A percentile compares a stretch with the other conserved stretches of the same genome.
Evolutionary conservation across 2,888 invertebrate species (phyloP).

Genomic region (Tholera decimalis): DNA sequence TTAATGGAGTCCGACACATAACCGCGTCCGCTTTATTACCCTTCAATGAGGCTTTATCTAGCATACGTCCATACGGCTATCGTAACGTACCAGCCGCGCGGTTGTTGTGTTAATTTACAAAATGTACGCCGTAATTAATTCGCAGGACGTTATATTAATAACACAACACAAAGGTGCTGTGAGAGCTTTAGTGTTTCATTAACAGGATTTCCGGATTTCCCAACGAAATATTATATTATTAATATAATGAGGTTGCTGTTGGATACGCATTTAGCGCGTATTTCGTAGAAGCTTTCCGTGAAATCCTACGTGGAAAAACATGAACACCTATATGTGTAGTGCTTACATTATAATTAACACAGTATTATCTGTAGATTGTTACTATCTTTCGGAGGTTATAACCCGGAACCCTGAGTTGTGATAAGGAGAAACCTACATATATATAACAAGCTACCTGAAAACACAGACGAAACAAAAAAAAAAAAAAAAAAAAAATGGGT

Average conservation of each 20-base stretch:
- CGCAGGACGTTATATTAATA: conserved; percentile 43
- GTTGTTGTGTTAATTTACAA: conserved; percentile 58
- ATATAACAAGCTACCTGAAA: conserved; percentile 17
- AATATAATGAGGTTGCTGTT: conserved; percentile 20
- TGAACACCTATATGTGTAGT: conserved; percentile 14
- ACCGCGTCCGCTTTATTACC: conserved; percentile 72
- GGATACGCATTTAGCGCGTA: conserved; percentile 15
- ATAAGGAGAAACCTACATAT: conserved; percentile 31
- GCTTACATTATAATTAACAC: conserved; percentile 19
- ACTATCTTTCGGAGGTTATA: neutral
- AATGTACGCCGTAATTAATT: conserved; percentile 58
- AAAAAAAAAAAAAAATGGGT: too few relatives aligned
- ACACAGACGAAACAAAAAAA: conserved; percentile 32
- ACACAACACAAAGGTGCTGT: conserved; percentile 38
- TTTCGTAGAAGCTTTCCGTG: conserved; percentile 14
- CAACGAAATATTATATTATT: conserved; percentile 41
- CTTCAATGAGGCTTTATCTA: conserved; percentile 66
- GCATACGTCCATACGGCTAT: conserved; percentile 46
- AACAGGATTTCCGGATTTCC: conserved; percentile 40
- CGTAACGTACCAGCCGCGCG: conserved; percentile 39
- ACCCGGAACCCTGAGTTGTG: too few relatives aligned
- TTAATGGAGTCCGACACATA: conserved; percentile 81
- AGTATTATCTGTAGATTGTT: neutral
- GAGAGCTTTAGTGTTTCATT: conserved; percentile 44
- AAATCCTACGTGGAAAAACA: conserved; percentile 12